Evolutionary conservation across 2,797 vertebrate species (phyloP).

Genomic region (Danio choprae): DNA sequence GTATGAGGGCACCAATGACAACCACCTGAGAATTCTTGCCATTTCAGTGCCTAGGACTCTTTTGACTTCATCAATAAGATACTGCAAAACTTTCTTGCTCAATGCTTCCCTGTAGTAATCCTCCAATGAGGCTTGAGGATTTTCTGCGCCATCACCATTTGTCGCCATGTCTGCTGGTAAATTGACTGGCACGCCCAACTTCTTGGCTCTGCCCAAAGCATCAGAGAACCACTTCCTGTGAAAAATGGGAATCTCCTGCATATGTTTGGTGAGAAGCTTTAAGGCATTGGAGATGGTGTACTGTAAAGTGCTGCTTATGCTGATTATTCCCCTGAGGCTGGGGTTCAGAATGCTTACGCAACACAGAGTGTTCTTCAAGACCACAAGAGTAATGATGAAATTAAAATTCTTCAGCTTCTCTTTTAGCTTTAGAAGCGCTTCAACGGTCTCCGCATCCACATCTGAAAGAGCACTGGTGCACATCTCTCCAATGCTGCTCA

Average conservation of each 20-base stretch:
- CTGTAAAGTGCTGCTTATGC: conserved; percentile 91
- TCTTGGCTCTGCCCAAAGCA: conserved; percentile 87
- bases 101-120: conserved; percentile 91
- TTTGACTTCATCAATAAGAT: conserved; percentile 92
- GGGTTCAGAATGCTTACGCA: conserved; percentile 97
- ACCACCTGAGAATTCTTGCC: conserved; percentile 91
- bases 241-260: conserved; percentile 95
- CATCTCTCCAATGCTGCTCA: conserved; percentile 89
- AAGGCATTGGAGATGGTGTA: conserved; percentile 95
- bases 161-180: conserved; percentile 80
- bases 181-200: conserved; percentile 86
- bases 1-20: conserved; percentile 93
- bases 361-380: conserved; percentile 94
- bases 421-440: conserved; percentile 85
- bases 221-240: conserved; percentile 98
- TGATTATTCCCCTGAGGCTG: conserved; percentile 94
- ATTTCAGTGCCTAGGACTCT: conserved; percentile 94
- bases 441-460: conserved; percentile 80
- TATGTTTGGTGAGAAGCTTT: conserved; percentile 94
- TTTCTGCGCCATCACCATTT: conserved; percentile 72
- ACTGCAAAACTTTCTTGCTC: conserved; percentile 88
- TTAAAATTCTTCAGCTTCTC: conserved; percentile 91
- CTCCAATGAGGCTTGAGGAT: conserved; percentile 83
- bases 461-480: conserved; percentile 77
- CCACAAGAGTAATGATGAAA: conserved; percentile 91